A percentile compares a stretch with the other conserved stretches of the same genome.
Conservation (phyloP, 1,140 invertebrate species). For the Bombus pyrosoma region DNA sequence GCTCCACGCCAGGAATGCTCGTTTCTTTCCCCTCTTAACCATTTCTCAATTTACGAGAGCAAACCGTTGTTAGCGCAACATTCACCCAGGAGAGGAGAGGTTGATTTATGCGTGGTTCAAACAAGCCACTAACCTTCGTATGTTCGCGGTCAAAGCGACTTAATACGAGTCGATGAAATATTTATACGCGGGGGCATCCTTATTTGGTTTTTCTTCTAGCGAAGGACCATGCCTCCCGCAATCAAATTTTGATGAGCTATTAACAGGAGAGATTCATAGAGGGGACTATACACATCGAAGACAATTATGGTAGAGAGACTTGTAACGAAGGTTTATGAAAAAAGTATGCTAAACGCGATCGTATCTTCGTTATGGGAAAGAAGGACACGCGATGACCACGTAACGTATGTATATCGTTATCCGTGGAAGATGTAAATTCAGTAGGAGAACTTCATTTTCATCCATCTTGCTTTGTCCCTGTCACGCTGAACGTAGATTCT, state of each 20-base stretch:
- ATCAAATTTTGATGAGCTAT: not conserved
- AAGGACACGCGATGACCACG: slow-evolving; percentile 18
- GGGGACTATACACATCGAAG: too few species aligned
- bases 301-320: not conserved
- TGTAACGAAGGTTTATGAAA: not conserved
- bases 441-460: slow-evolving; percentile 56
- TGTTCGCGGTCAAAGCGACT: not conserved
- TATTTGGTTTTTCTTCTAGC: not conserved
- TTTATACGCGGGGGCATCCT: not conserved
- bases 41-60: slow-evolving; percentile 29
- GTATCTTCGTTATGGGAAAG: not conserved
- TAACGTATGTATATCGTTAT: slow-evolving; percentile 2
- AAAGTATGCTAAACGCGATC: too few species aligned
- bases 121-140: not conserved
- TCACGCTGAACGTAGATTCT: slow-evolving; percentile 33
- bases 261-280: not conserved
- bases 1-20: not conserved
- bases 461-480: slow-evolving; percentile 50
- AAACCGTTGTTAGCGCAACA: slow-evolving; percentile 21
- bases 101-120: slow-evolving; percentile 28
- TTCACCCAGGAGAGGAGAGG: not conserved
- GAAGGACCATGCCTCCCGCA: not conserved
- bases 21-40: slow-evolving; percentile 16
- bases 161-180: slow-evolving; percentile 14
- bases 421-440: slow-evolving; percentile 39